Evolutionary conservation across 2,888 invertebrate genomes (phyloP).

Genomic region (Plebejus anna): DNA sequence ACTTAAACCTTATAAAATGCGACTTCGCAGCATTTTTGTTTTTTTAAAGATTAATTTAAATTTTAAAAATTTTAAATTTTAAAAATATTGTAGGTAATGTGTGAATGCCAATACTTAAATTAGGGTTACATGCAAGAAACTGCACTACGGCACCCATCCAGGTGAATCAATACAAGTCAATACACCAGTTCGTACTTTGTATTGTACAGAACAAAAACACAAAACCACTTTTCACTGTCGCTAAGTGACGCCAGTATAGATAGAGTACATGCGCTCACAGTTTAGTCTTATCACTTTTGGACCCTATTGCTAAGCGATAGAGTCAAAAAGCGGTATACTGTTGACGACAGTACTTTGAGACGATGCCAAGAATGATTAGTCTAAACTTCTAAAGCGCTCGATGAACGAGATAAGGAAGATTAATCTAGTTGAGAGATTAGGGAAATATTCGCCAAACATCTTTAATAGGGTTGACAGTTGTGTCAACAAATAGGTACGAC

Average conservation of each 20-base stretch:
- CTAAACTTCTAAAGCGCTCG: background rate
- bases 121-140: background rate
- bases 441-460: background rate
- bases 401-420: slow-evolving; percentile 1
- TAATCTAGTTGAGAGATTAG: background rate
- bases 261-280: background rate
- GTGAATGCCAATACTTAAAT: background rate
- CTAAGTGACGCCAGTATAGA: background rate
- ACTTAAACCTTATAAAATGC: too few species aligned
- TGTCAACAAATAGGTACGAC: too few species aligned
- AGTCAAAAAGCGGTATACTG: background rate
- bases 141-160: background rate
- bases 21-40: background rate
- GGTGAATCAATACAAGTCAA: background rate
- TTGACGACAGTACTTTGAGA: background rate
- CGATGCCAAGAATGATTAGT: slow-evolving; percentile 13
- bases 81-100: background rate
- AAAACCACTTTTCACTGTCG: slow-evolving; percentile 3
- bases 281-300: background rate
- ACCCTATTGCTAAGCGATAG: background rate
- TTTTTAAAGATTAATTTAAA: too few species aligned
- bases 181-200: background rate
- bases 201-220: background rate
- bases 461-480: too few species aligned
- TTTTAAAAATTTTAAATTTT: too few species aligned